phyloP scores from a whole-genome alignment of 2,888 invertebrate species.

The Brachylomia viminalis region DNA sequence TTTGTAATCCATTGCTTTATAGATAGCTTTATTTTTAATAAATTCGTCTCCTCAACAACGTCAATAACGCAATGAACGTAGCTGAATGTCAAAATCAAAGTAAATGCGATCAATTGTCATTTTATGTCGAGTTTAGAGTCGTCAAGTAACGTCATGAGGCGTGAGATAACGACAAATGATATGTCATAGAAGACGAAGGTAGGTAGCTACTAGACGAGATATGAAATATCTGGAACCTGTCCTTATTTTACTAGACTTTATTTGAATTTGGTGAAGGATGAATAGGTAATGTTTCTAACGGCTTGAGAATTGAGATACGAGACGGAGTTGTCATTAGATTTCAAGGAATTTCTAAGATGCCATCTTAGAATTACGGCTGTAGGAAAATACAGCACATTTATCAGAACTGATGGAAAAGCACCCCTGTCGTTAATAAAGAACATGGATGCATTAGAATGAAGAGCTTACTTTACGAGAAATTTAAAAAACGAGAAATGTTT shows the following conservation, averaged over 20 bases:
- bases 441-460: neutral
- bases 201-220: neutral
- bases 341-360: slow-evolving; percentile 2
- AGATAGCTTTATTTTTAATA: no score
- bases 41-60: no score
- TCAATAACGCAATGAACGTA: no score
- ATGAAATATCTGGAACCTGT: slow-evolving; percentile 17
- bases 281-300: neutral
- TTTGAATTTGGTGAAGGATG: neutral
- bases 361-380: neutral
- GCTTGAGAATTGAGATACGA: neutral
- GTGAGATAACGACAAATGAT: slow-evolving; percentile 22
- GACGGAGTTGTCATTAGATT: neutral
- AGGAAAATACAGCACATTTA: neutral
- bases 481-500: neutral
- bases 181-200: slow-evolving; percentile 23
- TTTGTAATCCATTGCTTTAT: no score
- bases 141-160: neutral
- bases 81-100: no score
- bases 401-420: neutral
- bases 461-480: neutral
- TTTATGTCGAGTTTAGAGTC: neutral
- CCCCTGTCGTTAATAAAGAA: neutral
- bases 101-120: no score
- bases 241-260: slow-evolving; percentile 16